Conservation (phyloP, 2,888 invertebrate genomes). For the Cetonia aurata region DNA sequence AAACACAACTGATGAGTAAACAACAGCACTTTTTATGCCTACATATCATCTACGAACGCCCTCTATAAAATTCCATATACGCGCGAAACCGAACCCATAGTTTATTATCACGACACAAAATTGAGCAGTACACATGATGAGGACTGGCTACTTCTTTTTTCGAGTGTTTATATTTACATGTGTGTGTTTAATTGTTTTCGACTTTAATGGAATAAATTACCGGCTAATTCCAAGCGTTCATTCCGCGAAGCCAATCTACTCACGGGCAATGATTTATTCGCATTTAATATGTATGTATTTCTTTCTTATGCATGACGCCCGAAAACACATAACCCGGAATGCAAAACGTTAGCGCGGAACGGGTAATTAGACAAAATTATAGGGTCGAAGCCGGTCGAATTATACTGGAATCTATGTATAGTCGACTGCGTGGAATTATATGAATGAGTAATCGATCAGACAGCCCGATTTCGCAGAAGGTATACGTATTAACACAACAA, state of each 20-base stretch:
- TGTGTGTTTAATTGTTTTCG: constrained; percentile 7
- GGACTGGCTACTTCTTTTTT: constrained; percentile 5
- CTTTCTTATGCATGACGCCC: constrained; percentile 1
- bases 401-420: constrained; percentile 1
- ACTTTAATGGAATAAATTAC: constrained; percentile 23
- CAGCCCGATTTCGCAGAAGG: constrained; percentile 16
- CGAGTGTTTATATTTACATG: neutral
- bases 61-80: too few species aligned
- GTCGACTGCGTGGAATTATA: neutral
- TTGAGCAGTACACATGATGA: constrained; percentile 7
- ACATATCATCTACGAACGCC: too few species aligned
- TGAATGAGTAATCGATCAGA: constrained; percentile 15
- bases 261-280: neutral
- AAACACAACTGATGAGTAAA: too few species aligned
- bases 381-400: constrained; percentile 8
- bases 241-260: constrained; percentile 32
- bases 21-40: too few species aligned
- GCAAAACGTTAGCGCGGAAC: neutral
- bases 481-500: neutral
- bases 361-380: constrained; percentile 28
- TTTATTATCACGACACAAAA: neutral
- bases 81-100: too few species aligned
- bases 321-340: neutral
- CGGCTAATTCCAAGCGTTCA: constrained; percentile 18
- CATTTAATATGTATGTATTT: too few species aligned